Conservation (phyloP, 2,113 vertebrate species). For the Rhea americana region DNA sequence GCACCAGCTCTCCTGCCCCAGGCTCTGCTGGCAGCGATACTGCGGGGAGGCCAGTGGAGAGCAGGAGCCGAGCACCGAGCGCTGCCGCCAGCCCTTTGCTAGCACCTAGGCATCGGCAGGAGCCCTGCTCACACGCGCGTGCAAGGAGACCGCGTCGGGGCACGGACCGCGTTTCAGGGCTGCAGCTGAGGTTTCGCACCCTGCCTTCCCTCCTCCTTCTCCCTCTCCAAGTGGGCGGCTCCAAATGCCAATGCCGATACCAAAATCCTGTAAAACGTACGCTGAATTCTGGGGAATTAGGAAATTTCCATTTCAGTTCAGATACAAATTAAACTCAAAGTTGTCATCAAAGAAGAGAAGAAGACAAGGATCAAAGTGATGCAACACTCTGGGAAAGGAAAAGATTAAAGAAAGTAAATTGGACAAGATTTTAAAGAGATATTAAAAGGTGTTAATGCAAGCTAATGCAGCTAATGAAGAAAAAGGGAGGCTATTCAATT, state of each 20-base stretch:
- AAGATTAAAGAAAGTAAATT: conserved; percentile 87
- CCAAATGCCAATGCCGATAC: not conserved
- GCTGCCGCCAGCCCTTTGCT: not conserved
- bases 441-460: conserved; percentile 87
- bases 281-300: conserved; percentile 63
- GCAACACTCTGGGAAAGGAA: conserved; percentile 74
- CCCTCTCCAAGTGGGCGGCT: not conserved
- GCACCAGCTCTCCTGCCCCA: not conserved
- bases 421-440: conserved; percentile 82
- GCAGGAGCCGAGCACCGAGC: not conserved
- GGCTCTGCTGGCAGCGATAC: not conserved
- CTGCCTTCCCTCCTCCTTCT: not conserved
- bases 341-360: conserved; percentile 79
- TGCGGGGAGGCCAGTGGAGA: not conserved
- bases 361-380: conserved; percentile 83
- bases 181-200: rapidly evolving
- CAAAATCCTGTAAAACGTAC: not conserved
- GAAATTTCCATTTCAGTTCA: conserved; percentile 84
- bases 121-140: rapidly evolving
- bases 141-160: not conserved
- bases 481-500: conserved; percentile 78
- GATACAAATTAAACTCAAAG: conserved; percentile 81
- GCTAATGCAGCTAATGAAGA: conserved; percentile 81
- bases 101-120: not conserved
- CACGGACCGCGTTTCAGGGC: not conserved